phyloP scores from a whole-genome alignment of 2,888 invertebrate species.

The Tholera decimalis region DNA sequence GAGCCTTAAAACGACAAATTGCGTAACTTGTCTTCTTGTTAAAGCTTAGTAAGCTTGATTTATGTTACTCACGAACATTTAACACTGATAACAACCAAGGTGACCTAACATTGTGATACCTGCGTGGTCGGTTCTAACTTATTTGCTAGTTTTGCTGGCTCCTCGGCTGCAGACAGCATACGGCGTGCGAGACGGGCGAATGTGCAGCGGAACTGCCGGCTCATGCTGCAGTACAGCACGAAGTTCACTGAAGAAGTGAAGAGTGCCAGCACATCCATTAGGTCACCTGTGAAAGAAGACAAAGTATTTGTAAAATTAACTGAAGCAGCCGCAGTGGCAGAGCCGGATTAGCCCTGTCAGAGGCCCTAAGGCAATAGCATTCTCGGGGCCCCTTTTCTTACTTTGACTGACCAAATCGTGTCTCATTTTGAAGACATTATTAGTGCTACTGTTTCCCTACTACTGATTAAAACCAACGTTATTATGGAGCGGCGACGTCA shows the following conservation, averaged over 20 bases:
- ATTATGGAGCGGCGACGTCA: no score
- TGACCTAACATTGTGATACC: slow-evolving; percentile 75
- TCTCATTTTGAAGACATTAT: no score
- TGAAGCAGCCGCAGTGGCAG: no score
- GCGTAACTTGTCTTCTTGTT: neutral
- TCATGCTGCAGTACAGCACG: slow-evolving; percentile 98
- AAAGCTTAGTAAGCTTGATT: neutral
- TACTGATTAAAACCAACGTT: no score
- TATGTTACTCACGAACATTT: slow-evolving; percentile 34
- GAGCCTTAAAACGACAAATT: neutral
- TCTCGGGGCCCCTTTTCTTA: no score
- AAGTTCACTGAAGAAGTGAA: slow-evolving; percentile 98
- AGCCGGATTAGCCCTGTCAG: no score
- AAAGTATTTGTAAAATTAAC: neutral
- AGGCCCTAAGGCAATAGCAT: no score
- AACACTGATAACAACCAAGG: slow-evolving; percentile 39
- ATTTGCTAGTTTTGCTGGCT: slow-evolving; percentile 82
- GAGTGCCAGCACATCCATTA: slow-evolving; percentile 97
- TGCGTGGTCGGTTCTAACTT: slow-evolving; percentile 88
- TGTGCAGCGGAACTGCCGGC: slow-evolving; percentile 96
- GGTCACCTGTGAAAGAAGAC: slow-evolving; percentile 91
- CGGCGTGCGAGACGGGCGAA: slow-evolving; percentile 94
- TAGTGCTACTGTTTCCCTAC: no score
- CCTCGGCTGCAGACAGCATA: slow-evolving; percentile 81
- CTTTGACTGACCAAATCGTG: no score